Conservation (phyloP, 2,113 vertebrate species). For the Callospermophilus lateralis region DNA sequence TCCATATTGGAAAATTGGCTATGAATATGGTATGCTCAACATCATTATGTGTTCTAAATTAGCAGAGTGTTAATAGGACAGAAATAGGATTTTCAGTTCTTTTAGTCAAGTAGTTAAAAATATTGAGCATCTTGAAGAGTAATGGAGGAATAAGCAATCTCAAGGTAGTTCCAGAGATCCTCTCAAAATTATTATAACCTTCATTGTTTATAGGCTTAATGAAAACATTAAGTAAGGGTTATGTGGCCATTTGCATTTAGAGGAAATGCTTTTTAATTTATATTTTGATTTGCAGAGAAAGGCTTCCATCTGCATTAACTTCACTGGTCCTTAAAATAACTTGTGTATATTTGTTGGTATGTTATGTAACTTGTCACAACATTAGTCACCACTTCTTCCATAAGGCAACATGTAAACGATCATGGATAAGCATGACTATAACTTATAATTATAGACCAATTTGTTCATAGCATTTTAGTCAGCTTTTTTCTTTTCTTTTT, state of each 20-base stretch:
- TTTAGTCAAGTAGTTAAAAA: conserved; percentile 79
- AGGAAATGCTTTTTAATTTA: conserved; percentile 56
- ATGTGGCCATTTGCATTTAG: conserved; percentile 71
- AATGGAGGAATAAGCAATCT: conserved; percentile 59
- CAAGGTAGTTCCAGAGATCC: conserved; percentile 62
- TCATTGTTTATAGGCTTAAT: conserved; percentile 68
- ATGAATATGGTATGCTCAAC: conserved; percentile 69
- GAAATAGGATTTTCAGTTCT: conserved; percentile 75
- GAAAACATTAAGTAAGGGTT: conserved; percentile 66
- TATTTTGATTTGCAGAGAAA: conserved; percentile 71
- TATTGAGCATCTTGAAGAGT: conserved; percentile 70
- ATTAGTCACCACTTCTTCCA: conserved; percentile 76
- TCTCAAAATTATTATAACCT: conserved; percentile 62
- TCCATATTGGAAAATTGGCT: conserved; percentile 78
- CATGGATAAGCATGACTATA: conserved; percentile 63
- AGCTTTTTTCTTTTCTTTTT: neutral
- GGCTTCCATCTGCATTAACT: conserved; percentile 39
- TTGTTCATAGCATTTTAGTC: conserved; percentile 73
- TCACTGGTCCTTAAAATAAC: conserved; percentile 75
- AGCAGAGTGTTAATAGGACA: conserved; percentile 76
- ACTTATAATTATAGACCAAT: conserved; percentile 75
- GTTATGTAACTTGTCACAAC: conserved; percentile 79
- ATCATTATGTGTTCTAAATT: conserved; percentile 76
- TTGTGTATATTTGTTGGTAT: conserved; percentile 75
- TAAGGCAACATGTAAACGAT: conserved; percentile 74